These are phyloP conservation scores for Nixonia krombeini DNA, from an alignment of 1,140 invertebrate genomes.

Conservation along the genomic window DNA sequence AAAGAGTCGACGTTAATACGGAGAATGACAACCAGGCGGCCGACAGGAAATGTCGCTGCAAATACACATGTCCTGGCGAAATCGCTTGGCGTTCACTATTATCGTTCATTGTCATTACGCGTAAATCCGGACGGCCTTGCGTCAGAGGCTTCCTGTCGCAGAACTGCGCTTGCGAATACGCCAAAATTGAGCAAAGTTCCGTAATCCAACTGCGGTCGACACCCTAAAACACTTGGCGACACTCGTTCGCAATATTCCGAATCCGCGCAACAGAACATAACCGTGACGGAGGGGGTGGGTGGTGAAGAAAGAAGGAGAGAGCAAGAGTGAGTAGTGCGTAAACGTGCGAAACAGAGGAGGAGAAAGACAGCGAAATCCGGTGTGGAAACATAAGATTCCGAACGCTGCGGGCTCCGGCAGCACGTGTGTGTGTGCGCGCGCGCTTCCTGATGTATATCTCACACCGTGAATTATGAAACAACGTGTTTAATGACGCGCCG, in stretches of 20 bases:
- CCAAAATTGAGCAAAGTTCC: constrained; percentile 14
- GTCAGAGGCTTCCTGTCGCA: not conserved
- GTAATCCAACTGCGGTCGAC: constrained; percentile 21
- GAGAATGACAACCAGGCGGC: no score
- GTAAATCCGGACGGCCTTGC: constrained; percentile 7
- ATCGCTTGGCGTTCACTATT: not conserved
- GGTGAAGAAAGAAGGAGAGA: no score
- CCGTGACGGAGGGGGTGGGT: not conserved
- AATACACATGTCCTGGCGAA: not conserved
- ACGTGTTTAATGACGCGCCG: constrained; percentile 70
- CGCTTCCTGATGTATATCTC: constrained; percentile 26
- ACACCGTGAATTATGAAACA: constrained; percentile 69
- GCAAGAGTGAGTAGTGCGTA: not conserved
- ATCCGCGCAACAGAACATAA: constrained; percentile 21
- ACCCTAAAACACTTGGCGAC: constrained; percentile 13
- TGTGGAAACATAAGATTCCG: not conserved
- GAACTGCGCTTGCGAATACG: not conserved
- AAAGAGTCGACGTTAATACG: no score
- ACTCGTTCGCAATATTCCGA: constrained; percentile 5
- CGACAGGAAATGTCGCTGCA: no score
- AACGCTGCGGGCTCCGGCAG: not conserved
- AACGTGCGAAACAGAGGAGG: not conserved
- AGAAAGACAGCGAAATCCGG: no score
- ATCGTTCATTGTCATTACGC: constrained; percentile 5
- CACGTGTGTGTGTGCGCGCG: not conserved